Base-by-base conservation (phyloP, 2,888 invertebrate genomes). In the Tromatobia lineatoria region DNA sequence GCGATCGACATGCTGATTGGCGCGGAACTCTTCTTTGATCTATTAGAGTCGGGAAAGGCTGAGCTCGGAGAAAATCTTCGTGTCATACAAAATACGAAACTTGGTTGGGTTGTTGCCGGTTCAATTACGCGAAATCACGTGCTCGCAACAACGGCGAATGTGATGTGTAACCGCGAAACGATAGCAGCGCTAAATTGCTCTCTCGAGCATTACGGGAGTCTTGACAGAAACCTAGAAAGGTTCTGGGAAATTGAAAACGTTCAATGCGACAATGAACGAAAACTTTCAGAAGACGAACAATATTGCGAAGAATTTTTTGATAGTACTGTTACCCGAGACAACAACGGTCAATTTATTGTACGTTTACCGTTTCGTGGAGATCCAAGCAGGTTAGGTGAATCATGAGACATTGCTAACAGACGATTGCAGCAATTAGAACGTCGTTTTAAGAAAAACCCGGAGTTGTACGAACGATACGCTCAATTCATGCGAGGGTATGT, bases 401-500 rank as follows among this genome's bases (percentile, higher is more conserved):
- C 89, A 1, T 34, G 71, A 6, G n/a, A 45, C 0, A 70, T 52
- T 1, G 89, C 88, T 3, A 13, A 59, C n/a, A 77, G 82, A n/a
- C 80, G 90, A 0, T 89, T 89, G 25, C 8, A 25, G 0, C 29
- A 67, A 0, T 42, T 90, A n/a, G 90, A 90, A 59, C 64, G 74
- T 13, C 86, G 85, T 64, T 77, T 89, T 3, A 3, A 69, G 0
- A 59, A 18, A 13, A 75, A 88, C 23, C 34, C 78, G 3, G 29
- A n/a, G 15, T 34, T 87, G 4, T 66, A 77, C 20, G 25, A 66
- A 29, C 59, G 84, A n/a, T 90, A 90, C 78, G 8, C 38, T 4
- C 23, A 74, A 0, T 89, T 90, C 66, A 75, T 90, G 42, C 50
- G 83, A 4, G 87, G 89, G 7, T 90, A 90, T 69, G 23, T 82